These are phyloP conservation scores for Microtus richardsoni DNA, from an alignment of 2,113 vertebrate species.

Conservation along the genomic window DNA sequence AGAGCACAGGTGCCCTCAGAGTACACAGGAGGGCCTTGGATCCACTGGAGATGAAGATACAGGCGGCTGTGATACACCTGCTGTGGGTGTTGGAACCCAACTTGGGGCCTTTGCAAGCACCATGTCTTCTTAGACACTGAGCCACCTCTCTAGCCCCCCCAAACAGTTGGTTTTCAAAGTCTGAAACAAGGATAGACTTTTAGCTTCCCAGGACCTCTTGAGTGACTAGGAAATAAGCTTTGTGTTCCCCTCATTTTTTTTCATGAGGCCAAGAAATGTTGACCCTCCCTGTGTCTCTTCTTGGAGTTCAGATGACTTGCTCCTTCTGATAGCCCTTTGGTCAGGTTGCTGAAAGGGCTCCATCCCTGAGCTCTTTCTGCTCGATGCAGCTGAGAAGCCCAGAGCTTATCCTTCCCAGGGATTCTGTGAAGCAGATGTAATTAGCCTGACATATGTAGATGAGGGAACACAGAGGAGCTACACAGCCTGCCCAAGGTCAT, in stretches of 20 bases:
- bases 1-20: no score
- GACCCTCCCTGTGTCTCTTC: background rate
- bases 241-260: background rate
- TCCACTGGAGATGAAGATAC: background rate
- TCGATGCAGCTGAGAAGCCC: background rate
- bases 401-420: background rate
- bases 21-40: background rate
- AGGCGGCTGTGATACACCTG: no score
- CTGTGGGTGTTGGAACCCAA: background rate
- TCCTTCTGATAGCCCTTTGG: background rate
- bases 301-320: background rate
- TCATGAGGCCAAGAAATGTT: background rate
- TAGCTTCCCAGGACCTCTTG: background rate
- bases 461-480: background rate
- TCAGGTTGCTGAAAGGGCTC: background rate
- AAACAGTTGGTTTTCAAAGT: background rate
- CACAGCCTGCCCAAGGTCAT: background rate
- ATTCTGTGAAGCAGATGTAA: background rate
- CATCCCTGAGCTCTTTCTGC: background rate
- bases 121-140: background rate
- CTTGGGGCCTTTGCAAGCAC: background rate
- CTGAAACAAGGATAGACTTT: background rate
- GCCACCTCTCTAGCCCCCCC: background rate
- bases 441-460: background rate
- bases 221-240: background rate